These are phyloP conservation scores for Salpingus planirostris DNA, from an alignment of 2,888 invertebrate species.

Conservation along the genomic window DNA sequence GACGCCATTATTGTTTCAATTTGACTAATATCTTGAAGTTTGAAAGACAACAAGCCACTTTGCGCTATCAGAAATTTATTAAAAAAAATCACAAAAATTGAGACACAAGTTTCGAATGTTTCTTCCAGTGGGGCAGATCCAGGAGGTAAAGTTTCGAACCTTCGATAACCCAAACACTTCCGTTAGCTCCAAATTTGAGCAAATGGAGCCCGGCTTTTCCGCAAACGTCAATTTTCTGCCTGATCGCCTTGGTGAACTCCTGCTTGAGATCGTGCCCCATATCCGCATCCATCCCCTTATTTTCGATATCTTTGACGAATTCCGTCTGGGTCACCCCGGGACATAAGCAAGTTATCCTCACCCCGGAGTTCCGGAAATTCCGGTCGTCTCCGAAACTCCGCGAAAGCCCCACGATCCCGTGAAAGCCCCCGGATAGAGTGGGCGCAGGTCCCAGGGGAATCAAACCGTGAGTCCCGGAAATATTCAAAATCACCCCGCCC, in stretches of 20 bases:
- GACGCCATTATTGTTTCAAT: slow-evolving; percentile 7
- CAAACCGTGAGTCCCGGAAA: slow-evolving; percentile 44
- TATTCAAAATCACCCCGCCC: slow-evolving; percentile 47
- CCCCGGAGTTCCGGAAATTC: slow-evolving; percentile 31
- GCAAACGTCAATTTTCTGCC: slow-evolving; percentile 30
- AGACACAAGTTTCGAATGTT: slow-evolving; percentile 12
- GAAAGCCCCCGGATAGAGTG: slow-evolving; percentile 41
- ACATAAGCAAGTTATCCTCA: slow-evolving; percentile 37
- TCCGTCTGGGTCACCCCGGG: slow-evolving; percentile 36
- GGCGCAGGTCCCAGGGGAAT: slow-evolving; percentile 41
- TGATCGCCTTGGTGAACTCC: slow-evolving; percentile 18
- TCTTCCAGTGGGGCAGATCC: slow-evolving; percentile 23
- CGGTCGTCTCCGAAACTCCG: slow-evolving; percentile 32
- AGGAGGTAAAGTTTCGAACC: slow-evolving; percentile 27
- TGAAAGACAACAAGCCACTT: no score
- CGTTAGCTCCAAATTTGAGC: slow-evolving; percentile 28
- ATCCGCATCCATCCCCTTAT: slow-evolving; percentile 22
- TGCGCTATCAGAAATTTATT: no score
- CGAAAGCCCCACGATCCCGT: slow-evolving; percentile 34
- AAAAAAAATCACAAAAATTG: slow-evolving; percentile 17
- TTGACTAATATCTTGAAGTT: slow-evolving; percentile 4
- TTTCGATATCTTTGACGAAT: slow-evolving; percentile 26
- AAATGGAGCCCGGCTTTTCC: slow-evolving; percentile 32
- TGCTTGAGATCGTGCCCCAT: slow-evolving; percentile 21
- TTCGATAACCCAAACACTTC: slow-evolving; percentile 37